Evolutionary conservation across 2,888 invertebrate species (phyloP).

Genomic region (Limnephilus rhombicus): DNA sequence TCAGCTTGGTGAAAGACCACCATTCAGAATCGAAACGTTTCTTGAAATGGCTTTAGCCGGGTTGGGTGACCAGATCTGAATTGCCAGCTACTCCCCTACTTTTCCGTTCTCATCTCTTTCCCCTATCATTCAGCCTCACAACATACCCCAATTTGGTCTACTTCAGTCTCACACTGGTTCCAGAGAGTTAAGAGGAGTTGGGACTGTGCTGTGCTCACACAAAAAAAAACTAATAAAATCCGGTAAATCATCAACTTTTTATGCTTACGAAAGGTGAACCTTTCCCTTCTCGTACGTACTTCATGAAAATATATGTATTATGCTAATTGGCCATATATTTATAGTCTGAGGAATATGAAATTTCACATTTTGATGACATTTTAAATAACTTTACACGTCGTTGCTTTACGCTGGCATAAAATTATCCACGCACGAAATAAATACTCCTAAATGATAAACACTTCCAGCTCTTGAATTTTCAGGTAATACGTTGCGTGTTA

Average conservation of each 20-base stretch:
- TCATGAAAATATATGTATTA: constrained; percentile 28
- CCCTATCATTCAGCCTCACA: too few relatives aligned
- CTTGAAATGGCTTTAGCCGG: too few relatives aligned
- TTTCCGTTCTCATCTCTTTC: too few relatives aligned
- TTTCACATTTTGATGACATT: constrained; percentile 44
- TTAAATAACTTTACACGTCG: constrained; percentile 42
- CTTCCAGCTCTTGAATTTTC: background rate
- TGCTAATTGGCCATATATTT: constrained; percentile 46
- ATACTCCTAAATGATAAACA: background rate
- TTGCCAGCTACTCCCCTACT: too few relatives aligned
- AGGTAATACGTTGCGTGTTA: background rate
- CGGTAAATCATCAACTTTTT: background rate
- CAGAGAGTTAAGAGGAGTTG: too few relatives aligned
- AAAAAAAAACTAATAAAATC: background rate
- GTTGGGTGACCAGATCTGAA: too few relatives aligned
- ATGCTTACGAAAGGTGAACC: background rate
- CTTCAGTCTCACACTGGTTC: too few relatives aligned
- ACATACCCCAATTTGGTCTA: too few relatives aligned
- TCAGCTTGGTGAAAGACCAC: too few relatives aligned
- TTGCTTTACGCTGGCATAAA: constrained; percentile 20
- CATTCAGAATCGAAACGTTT: too few relatives aligned
- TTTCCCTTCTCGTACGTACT: constrained; percentile 5
- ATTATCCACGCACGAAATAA: constrained; percentile 27
- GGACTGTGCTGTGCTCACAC: too few relatives aligned
- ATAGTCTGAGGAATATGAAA: constrained; percentile 47